Conservation (phyloP, 2,797 vertebrate species). For the Argentina silus region DNA sequence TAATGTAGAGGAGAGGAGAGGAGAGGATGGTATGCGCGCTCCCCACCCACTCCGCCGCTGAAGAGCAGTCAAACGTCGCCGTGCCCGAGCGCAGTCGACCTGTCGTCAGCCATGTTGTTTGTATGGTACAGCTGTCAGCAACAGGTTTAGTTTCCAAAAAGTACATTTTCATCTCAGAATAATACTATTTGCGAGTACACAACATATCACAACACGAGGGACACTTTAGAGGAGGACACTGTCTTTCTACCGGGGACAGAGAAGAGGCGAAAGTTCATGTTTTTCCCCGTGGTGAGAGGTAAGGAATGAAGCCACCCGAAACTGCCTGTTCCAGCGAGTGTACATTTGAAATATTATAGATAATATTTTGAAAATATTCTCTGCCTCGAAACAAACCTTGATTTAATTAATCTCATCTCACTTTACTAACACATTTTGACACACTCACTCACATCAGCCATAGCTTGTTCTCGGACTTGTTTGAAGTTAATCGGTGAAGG, state of each 20-base stretch:
- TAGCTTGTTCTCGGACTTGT: neutral
- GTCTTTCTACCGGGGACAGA: constrained; percentile 19
- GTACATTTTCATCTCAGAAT: neutral
- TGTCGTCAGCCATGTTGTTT: constrained; percentile 78
- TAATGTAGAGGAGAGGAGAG: too few relatives aligned
- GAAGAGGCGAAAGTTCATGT: constrained; percentile 38
- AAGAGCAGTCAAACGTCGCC: constrained; percentile 43
- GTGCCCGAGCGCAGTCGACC: constrained; percentile 31
- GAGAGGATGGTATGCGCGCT: too few relatives aligned
- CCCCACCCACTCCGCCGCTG: constrained; percentile 46
- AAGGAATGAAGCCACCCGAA: constrained; percentile 53
- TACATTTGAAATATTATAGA: constrained; percentile 53
- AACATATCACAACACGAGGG: neutral
- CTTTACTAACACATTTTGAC: neutral
- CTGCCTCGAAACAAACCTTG: neutral
- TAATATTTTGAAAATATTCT: neutral
- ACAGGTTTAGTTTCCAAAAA: constrained; percentile 65
- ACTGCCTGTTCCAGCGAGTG: constrained; percentile 64
- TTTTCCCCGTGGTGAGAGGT: constrained; percentile 42
- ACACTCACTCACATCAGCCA: neutral
- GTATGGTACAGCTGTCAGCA: constrained; percentile 76
- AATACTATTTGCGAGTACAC: neutral
- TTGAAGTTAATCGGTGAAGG: neutral
- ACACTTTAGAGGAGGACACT: constrained; percentile 9
- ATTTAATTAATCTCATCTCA: neutral